Evolutionary conservation across 2,113 vertebrate genomes (phyloP).

Genomic region (Thamnaconus septentrionalis): DNA sequence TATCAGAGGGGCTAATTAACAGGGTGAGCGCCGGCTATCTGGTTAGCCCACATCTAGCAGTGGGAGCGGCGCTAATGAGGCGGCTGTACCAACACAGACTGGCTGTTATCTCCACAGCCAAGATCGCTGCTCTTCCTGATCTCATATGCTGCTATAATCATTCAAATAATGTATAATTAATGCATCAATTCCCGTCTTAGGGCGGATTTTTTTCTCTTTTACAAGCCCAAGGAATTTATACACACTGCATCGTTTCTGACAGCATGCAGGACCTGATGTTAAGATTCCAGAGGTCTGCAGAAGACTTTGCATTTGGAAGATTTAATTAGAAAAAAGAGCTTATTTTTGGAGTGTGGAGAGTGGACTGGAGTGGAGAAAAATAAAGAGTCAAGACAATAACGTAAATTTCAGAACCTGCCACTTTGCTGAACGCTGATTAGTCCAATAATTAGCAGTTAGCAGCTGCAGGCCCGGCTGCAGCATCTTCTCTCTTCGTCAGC

Average conservation of each 20-base stretch:
- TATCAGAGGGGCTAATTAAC: constrained; percentile 72
- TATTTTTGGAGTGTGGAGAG: no score
- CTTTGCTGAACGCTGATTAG: constrained; percentile 45
- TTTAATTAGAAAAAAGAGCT: no score
- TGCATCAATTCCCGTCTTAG: constrained; percentile 51
- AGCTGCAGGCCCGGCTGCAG: constrained; percentile 34
- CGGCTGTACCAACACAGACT: constrained; percentile 51
- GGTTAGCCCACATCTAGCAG: constrained; percentile 65
- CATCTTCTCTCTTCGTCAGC: constrained; percentile 65
- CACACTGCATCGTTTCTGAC: constrained; percentile 56
- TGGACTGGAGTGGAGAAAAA: no score
- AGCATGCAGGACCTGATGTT: constrained; percentile 37
- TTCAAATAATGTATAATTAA: constrained; percentile 67
- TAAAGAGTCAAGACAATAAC: no score
- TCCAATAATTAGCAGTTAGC: constrained; percentile 65
- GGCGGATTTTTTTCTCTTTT: constrained; percentile 23
- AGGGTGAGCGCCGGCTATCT: constrained; percentile 56
- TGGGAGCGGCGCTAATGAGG: constrained; percentile 71
- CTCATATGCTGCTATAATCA: constrained; percentile 64
- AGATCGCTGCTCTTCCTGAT: constrained; percentile 59
- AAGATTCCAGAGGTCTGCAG: constrained; percentile 32
- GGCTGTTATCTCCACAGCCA: constrained; percentile 60
- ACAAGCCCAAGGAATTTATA: constrained; percentile 30
- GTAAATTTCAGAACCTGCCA: constrained; percentile 10
- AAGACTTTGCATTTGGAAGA: neutral